Conservation (phyloP, 30 jellyfish, hydroid and myxozoan genomes). For the Hydractinia symbiolongicarpus region DNA sequence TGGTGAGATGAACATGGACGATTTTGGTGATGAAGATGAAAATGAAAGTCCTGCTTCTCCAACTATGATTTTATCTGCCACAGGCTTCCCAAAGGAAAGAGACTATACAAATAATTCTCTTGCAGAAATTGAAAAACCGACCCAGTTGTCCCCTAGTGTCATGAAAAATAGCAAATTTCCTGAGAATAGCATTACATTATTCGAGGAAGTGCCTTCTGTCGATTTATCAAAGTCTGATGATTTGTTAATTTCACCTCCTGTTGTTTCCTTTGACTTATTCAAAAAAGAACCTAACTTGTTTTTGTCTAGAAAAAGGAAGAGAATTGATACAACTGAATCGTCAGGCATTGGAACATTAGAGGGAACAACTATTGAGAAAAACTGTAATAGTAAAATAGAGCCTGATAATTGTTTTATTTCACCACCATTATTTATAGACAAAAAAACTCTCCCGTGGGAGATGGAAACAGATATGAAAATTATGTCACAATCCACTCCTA, state of each 20-base stretch:
- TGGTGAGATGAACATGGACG: no score
- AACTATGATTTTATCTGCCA: no score
- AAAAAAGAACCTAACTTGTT: neutral
- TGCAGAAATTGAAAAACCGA: no score
- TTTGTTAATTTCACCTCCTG: constrained; percentile 6
- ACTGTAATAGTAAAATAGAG: neutral
- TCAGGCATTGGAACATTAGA: constrained; percentile 12
- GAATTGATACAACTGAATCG: neutral
- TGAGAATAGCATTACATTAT: no score
- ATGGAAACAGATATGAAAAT: neutral
- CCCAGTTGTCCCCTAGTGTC: no score
- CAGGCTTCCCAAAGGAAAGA: no score
- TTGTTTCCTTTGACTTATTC: neutral
- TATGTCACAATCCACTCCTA: constrained; percentile 18
- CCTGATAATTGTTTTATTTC: neutral
- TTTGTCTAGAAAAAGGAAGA: neutral
- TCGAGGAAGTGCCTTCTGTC: no score
- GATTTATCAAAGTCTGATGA: neutral
- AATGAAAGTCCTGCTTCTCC: no score
- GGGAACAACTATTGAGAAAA: neutral
- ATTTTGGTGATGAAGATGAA: no score
- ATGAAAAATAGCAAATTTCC: no score
- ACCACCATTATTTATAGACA: neutral
- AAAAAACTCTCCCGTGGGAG: neutral
- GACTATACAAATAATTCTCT: no score